Conservation (phyloP, 1,140 invertebrate genomes). For the Cydia strobilella region DNA sequence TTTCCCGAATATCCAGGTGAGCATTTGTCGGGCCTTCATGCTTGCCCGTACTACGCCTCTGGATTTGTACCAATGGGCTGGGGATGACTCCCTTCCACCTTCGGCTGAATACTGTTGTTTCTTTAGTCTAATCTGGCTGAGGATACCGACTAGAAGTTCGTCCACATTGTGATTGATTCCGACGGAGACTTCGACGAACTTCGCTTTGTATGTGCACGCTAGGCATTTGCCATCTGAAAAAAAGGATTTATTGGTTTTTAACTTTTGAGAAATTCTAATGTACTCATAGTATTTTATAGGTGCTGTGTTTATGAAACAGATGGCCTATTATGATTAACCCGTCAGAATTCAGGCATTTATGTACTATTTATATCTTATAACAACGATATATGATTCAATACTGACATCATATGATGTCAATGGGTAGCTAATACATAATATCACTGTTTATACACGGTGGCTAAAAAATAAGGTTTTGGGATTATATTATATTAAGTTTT, state of each 20-base stretch:
- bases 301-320: too few relatives aligned
- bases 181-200: slow-evolving; percentile 94
- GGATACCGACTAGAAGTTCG: slow-evolving; percentile 87
- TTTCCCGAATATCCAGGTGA: slow-evolving; percentile 94
- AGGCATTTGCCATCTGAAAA: slow-evolving; percentile 91
- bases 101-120: slow-evolving; percentile 83
- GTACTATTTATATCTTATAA: too few relatives aligned
- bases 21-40: slow-evolving; percentile 93
- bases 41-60: slow-evolving; percentile 89
- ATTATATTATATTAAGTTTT: too few relatives aligned
- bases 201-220: slow-evolving; percentile 91
- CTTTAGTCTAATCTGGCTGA: slow-evolving; percentile 89
- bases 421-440: too few relatives aligned
- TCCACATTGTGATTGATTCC: slow-evolving; percentile 95
- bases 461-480: too few relatives aligned
- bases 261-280: too few relatives aligned
- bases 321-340: too few relatives aligned
- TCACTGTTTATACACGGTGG: too few relatives aligned
- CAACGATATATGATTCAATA: too few relatives aligned
- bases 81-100: slow-evolving; percentile 81
- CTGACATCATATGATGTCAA: too few relatives aligned
- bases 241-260: slow-evolving; percentile 14
- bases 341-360: too few relatives aligned
- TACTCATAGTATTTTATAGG: too few relatives aligned
- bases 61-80: slow-evolving; percentile 90